phyloP scores from a whole-genome alignment of 2,888 invertebrate species.

The Mycalesis mineus region DNA sequence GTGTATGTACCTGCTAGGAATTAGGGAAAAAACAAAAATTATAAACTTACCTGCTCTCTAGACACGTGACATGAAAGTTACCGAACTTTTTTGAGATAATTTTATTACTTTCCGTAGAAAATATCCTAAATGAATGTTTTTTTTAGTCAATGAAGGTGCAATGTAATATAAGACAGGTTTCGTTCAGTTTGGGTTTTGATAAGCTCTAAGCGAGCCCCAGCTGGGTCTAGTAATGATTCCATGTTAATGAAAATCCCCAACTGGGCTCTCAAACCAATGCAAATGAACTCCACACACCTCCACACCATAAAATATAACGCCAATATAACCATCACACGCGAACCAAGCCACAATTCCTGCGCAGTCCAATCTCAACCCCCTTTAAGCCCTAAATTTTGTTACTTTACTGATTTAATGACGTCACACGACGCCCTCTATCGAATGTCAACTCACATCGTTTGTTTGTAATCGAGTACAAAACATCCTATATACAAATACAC shows the following conservation, averaged over 20 bases:
- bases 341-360: conserved; percentile 21
- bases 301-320: conserved; percentile 1
- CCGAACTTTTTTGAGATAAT: no score
- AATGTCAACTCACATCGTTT: conserved; percentile 72
- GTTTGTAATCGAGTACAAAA: conserved; percentile 20
- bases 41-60: no score
- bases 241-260: neutral
- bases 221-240: no score
- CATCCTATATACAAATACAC: conserved; percentile 20
- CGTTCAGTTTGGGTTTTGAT: no score
- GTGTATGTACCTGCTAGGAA: no score
- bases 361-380: conserved; percentile 51
- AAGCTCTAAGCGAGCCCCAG: no score
- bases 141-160: no score
- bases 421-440: conserved; percentile 74
- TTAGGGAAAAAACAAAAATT: no score
- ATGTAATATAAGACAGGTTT: no score
- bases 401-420: conserved; percentile 76
- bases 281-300: conserved; percentile 3
- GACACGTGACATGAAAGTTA: no score
- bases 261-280: neutral
- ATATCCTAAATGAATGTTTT: no score
- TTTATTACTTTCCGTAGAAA: no score
- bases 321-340: neutral
- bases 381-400: conserved; percentile 68